These are phyloP conservation scores for Crotalus tigris DNA, from an alignment of 2,113 vertebrate genomes.

Conservation along the genomic window DNA sequence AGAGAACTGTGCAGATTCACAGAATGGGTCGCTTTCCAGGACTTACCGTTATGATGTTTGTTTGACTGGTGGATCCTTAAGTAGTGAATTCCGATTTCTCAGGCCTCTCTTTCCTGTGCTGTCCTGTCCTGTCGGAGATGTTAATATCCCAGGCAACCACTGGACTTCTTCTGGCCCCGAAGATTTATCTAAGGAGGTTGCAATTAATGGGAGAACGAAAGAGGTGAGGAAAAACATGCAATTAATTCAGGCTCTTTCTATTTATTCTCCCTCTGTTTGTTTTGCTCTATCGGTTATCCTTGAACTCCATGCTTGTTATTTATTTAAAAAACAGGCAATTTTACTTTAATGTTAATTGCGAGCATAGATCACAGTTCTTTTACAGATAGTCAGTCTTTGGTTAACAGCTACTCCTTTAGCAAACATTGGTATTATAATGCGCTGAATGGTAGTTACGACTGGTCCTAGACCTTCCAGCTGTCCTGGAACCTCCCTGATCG, in stretches of 20 bases:
- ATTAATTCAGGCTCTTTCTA: too few species aligned
- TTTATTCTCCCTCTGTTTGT: background rate
- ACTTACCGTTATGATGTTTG: conserved; percentile 64
- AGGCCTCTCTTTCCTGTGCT: background rate
- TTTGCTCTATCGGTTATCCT: background rate
- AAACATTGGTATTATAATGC: background rate
- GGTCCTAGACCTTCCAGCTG: background rate
- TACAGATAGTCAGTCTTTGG: too few species aligned
- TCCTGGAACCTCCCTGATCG: too few species aligned
- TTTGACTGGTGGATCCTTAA: conserved; percentile 61
- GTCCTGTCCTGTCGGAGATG: conserved; percentile 39
- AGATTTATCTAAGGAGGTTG: background rate
- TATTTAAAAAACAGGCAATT: background rate
- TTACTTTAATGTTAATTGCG: background rate
- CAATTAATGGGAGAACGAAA: background rate
- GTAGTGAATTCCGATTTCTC: conserved; percentile 66
- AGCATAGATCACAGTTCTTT: background rate
- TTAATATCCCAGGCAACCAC: conserved; percentile 17
- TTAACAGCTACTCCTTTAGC: too few species aligned
- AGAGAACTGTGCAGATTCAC: background rate
- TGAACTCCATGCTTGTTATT: background rate
- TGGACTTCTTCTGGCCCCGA: background rate
- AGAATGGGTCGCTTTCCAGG: conserved; percentile 40
- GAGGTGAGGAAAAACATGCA: background rate
- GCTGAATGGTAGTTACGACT: background rate